A percentile compares a stretch with the other conserved stretches of the same genome.
Conservation (phyloP, 23 tunicate genomes). For the Corella eumyota region DNA sequence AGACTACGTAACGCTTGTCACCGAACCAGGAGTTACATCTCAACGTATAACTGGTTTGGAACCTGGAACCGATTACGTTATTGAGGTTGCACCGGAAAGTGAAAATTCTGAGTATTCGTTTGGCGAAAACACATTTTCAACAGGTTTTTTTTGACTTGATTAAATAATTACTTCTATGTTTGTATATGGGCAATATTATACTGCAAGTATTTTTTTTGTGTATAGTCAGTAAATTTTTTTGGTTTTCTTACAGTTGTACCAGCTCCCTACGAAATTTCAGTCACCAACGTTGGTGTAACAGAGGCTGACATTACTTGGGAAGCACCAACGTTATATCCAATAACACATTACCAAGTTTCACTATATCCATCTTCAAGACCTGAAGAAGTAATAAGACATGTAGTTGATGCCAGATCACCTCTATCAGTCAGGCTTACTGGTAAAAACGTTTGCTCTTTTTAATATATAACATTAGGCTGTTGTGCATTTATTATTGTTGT, state of each 20-base stretch:
- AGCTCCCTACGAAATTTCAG: slow-evolving; percentile 3
- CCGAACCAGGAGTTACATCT: slow-evolving; percentile 8
- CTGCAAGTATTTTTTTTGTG: too few relatives aligned
- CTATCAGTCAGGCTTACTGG: slow-evolving; percentile 7
- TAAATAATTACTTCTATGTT: too few relatives aligned
- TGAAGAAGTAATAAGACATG: not conserved
- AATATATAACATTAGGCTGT: too few relatives aligned
- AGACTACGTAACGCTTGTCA: not conserved
- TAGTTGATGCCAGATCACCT: not conserved
- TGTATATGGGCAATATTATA: too few relatives aligned
- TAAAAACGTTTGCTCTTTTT: too few relatives aligned
- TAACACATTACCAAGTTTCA: slow-evolving; percentile 9
- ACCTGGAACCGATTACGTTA: slow-evolving; percentile 14
- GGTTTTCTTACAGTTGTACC: slow-evolving; percentile 13
- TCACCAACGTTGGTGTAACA: not conserved
- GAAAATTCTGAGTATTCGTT: not conserved
- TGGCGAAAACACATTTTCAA: not conserved
- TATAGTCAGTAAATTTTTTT: too few relatives aligned
- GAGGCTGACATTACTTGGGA: slow-evolving; percentile 6
- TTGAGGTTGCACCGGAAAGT: slow-evolving; percentile 5
- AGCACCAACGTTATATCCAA: slow-evolving; percentile 8
- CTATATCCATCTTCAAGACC: slow-evolving; percentile 11
- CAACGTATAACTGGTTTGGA: slow-evolving; percentile 3
- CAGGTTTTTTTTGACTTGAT: too few relatives aligned
- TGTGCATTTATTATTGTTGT: too few relatives aligned